Evolutionary conservation across 2,888 invertebrate genomes (phyloP).

Genomic region (Athalia rosae): DNA sequence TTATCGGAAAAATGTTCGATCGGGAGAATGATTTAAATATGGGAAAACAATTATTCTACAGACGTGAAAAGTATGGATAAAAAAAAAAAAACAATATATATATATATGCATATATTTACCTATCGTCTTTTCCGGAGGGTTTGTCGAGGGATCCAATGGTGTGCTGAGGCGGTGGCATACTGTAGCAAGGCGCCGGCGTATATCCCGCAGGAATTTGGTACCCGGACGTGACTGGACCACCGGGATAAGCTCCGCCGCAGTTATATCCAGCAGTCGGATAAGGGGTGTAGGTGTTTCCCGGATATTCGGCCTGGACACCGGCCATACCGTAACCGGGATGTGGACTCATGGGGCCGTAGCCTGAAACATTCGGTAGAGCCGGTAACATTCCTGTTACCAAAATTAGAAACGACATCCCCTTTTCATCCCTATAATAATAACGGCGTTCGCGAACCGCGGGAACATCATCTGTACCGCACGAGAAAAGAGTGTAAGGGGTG

Average conservation of each 20-base stretch:
- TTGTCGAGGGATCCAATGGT: constrained; percentile 76
- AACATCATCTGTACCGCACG: constrained; percentile 38
- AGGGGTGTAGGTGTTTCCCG: constrained; percentile 83
- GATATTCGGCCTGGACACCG: constrained; percentile 87
- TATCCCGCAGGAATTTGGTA: constrained; percentile 82
- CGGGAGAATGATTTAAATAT: no score
- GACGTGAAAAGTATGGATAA: not conserved
- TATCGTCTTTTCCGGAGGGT: constrained; percentile 80
- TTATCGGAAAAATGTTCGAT: no score
- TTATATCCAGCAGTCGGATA: constrained; percentile 80
- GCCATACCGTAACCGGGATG: constrained; percentile 89
- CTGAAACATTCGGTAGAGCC: constrained; percentile 72
- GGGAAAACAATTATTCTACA: no score
- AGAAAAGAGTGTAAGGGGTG: constrained; percentile 36
- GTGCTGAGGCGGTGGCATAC: constrained; percentile 90
- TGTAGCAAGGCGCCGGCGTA: constrained; percentile 86
- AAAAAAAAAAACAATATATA: constrained; percentile 48
- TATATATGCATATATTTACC: constrained; percentile 75
- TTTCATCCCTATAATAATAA: not conserved
- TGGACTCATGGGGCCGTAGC: constrained; percentile 89
- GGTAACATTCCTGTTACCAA: constrained; percentile 45
- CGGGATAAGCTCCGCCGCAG: constrained; percentile 75
- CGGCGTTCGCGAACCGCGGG: constrained; percentile 27
- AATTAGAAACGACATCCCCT: constrained; percentile 47
- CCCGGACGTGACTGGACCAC: constrained; percentile 75